Conservation (phyloP, 2,113 vertebrate species). For the Nerophis lumbriciformis region DNA sequence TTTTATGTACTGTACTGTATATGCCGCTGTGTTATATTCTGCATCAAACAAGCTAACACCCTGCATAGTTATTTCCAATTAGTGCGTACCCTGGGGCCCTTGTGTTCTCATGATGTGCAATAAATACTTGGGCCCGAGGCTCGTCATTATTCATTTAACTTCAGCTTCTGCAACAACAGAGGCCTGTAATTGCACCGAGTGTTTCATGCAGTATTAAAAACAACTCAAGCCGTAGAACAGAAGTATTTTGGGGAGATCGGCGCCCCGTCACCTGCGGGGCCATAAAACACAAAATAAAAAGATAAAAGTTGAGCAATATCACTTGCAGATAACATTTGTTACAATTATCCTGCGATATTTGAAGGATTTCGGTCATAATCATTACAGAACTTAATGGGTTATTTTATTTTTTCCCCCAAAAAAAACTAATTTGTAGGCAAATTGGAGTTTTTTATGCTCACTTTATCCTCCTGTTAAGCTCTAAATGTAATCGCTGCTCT, state of each 20-base stretch:
- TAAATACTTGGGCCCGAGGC: slow-evolving; percentile 33
- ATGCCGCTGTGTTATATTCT: not conserved
- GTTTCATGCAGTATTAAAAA: slow-evolving; percentile 9
- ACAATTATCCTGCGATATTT: not conserved
- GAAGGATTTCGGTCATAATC: slow-evolving; percentile 4
- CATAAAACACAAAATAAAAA: slow-evolving; percentile 11
- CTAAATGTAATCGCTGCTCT: slow-evolving; percentile 16
- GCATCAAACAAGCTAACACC: not conserved
- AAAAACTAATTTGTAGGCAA: slow-evolving; percentile 25
- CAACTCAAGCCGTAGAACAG: slow-evolving; percentile 25
- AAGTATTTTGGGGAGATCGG: slow-evolving; percentile 6
- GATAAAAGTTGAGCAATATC: not conserved
- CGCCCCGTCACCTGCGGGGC: not conserved
- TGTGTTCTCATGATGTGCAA: slow-evolving; percentile 26
- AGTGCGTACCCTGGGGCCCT: slow-evolving; percentile 16
- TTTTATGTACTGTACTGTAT: not conserved
- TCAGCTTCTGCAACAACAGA: slow-evolving; percentile 19
- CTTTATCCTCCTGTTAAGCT: slow-evolving; percentile 9
- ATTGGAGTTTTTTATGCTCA: slow-evolving; percentile 9
- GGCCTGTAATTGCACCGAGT: slow-evolving; percentile 27
- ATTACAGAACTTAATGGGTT: not conserved
- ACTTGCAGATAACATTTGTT: not conserved
- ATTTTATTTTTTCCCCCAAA: not conserved
- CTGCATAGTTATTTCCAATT: slow-evolving; percentile 27
- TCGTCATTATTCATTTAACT: slow-evolving; percentile 29